A percentile compares a stretch with the other conserved stretches of the same genome.
These are phyloP conservation scores for Cyrtorhinus lividipennis DNA, from an alignment of 1,140 invertebrate genomes.

Conservation along the genomic window DNA sequence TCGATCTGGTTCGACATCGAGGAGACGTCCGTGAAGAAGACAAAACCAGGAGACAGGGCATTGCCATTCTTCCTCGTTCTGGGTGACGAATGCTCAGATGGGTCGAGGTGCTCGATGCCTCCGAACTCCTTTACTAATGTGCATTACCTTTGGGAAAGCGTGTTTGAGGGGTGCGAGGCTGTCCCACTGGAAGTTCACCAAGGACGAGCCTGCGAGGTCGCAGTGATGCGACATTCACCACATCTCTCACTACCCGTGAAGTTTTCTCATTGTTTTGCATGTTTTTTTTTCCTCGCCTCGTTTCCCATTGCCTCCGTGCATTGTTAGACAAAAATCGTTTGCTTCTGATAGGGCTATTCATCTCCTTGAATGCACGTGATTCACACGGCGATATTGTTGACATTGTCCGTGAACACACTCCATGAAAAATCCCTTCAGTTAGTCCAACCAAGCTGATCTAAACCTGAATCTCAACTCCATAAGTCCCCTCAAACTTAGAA, in stretches of 20 bases:
- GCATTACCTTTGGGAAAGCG: conserved; percentile 1
- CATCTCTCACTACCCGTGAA: background rate
- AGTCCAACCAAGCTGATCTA: too few relatives aligned
- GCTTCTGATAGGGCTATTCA: too few relatives aligned
- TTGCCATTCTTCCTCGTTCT: background rate
- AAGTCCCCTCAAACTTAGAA: too few relatives aligned
- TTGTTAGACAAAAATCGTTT: too few relatives aligned
- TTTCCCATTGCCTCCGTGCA: too few relatives aligned
- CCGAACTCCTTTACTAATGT: background rate
- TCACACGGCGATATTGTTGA: too few relatives aligned
- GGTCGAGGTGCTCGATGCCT: background rate
- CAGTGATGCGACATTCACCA: background rate
- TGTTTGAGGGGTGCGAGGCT: background rate
- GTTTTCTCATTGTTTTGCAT: background rate
- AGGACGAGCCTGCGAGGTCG: background rate
- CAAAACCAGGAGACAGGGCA: background rate
- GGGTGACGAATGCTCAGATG: background rate
- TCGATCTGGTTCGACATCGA: background rate
- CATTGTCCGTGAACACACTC: too few relatives aligned
- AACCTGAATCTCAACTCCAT: too few relatives aligned
- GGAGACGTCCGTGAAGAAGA: background rate
- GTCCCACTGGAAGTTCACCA: background rate
- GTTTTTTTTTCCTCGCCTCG: background rate
- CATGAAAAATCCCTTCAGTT: too few relatives aligned
- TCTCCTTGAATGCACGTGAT: too few relatives aligned